Evolutionary conservation across 1,140 invertebrate genomes (phyloP), one percentile per base, ranked within the genome.

Genomic region (Drosophila lacteicornis): DNA sequence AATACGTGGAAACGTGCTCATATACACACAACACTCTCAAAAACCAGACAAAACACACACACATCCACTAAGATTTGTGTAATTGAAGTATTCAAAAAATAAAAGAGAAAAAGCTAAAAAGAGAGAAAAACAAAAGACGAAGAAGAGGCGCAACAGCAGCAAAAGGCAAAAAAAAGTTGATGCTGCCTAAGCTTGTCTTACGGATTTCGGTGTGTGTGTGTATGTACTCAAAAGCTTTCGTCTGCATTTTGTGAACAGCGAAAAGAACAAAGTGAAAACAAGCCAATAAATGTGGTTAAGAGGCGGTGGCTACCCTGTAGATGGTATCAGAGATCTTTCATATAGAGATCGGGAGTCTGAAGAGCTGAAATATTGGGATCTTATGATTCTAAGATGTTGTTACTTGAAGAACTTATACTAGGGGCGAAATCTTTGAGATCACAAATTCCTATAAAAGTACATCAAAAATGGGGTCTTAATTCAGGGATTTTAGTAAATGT

Each of bases 131-230:
- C 66, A 50, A 59, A 71, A 73, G 43, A 59, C 36, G 45, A 50
- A 33, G 30, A 38, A 9, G 49, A 30, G 49, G n/a, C 27, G 19
- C 13, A 30, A 27, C 19, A 69, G 17, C 13, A 30, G 36, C 19
- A 69, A 69, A 46, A 33, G 50, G 12, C 15, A 40, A 30, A 30
- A 36, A 46, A 33, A 55, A 57, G 51, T 25, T 58, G 69, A 73
- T 71, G 69, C 66, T 73, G 69, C 19, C 45, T 59, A 73, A 73
- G 69, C 69, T 71, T 70, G 69, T 73, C 69, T 70, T 70, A 59
- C 27, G 8, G 40, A 59, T 47, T 38, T 61, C n/a, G 13, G 58
- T 36, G 3, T n/a, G 33, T 56, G 9, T 49, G 25, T 15, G n/a
- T 17, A 6, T 36, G 12, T 33, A 22, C 15, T 42, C 62, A 22